Evolutionary conservation across 1,140 invertebrate genomes (phyloP).

Genomic region (Tetragnatha versicolor): DNA sequence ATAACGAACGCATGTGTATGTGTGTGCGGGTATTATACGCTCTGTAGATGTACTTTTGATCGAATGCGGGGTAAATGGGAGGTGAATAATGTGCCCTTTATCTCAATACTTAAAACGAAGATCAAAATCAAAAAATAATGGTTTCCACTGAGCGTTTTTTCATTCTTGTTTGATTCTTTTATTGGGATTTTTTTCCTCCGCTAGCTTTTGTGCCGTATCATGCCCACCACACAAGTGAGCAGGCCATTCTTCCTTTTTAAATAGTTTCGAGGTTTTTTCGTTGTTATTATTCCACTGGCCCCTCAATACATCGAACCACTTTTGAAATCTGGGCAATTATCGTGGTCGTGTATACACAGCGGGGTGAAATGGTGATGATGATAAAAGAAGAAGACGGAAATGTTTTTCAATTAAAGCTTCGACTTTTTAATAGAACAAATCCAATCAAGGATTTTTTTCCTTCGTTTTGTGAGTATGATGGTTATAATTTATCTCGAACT

Average conservation of each 20-base stretch:
- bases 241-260: slow-evolving; percentile 32
- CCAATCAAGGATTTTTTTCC: neutral
- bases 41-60: slow-evolving; percentile 52
- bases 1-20: slow-evolving; percentile 48
- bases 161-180: slow-evolving; percentile 31
- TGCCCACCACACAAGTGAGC: slow-evolving; percentile 2
- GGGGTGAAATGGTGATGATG: slow-evolving; percentile 33
- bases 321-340: slow-evolving; percentile 54
- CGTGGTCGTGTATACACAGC: neutral
- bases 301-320: slow-evolving; percentile 6
- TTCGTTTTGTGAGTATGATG: neutral
- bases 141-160: slow-evolving; percentile 37
- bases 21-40: slow-evolving; percentile 32
- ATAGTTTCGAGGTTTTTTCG: slow-evolving; percentile 29
- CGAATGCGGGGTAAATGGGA: slow-evolving; percentile 50
- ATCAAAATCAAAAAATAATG: slow-evolving; percentile 54
- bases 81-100: slow-evolving; percentile 53
- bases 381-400: slow-evolving; percentile 35
- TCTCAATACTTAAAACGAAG: slow-evolving; percentile 52
- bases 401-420: slow-evolving; percentile 40
- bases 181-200: slow-evolving; percentile 29
- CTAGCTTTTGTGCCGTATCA: slow-evolving; percentile 39
- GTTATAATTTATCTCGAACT: slow-evolving; percentile 9
- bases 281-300: slow-evolving; percentile 28
- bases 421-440: slow-evolving; percentile 47